phyloP scores from a whole-genome alignment of 1,140 invertebrate genomes.

The Hesperophylax magnus region DNA sequence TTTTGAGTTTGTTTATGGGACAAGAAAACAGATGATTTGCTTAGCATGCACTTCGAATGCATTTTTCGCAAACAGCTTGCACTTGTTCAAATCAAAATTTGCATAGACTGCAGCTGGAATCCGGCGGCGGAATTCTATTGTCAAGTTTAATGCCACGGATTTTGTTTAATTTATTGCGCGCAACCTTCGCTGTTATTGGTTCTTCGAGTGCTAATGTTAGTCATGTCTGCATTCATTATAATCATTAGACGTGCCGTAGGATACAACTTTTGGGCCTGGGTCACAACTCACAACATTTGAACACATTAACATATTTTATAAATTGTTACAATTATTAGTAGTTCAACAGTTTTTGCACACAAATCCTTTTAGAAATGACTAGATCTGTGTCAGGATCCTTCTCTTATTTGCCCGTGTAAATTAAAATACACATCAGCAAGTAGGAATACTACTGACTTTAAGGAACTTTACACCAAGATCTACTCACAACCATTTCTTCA shows the following conservation, averaged over 20 bases:
- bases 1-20: too few species aligned
- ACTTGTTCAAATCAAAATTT: conserved; percentile 25
- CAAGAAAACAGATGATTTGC: too few species aligned
- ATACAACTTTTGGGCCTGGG: neutral
- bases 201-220: conserved; percentile 4
- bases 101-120: conserved; percentile 29
- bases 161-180: conserved; percentile 16
- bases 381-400: too few species aligned
- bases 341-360: too few species aligned
- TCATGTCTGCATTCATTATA: neutral
- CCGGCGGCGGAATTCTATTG: conserved; percentile 5
- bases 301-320: neutral
- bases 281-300: neutral
- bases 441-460: too few species aligned
- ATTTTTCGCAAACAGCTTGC: conserved; percentile 10
- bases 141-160: conserved; percentile 31
- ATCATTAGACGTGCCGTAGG: neutral
- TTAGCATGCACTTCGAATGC: conserved; percentile 17
- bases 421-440: too few species aligned
- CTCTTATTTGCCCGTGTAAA: too few species aligned
- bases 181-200: conserved; percentile 15
- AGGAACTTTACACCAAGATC: too few species aligned
- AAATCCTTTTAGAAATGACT: too few species aligned
- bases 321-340: too few species aligned
- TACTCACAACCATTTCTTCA: too few species aligned